A percentile compares a stretch with the other conserved stretches of the same genome.
Conservation (phyloP, 2,888 invertebrate genomes). For the Drosophila histrio region DNA sequence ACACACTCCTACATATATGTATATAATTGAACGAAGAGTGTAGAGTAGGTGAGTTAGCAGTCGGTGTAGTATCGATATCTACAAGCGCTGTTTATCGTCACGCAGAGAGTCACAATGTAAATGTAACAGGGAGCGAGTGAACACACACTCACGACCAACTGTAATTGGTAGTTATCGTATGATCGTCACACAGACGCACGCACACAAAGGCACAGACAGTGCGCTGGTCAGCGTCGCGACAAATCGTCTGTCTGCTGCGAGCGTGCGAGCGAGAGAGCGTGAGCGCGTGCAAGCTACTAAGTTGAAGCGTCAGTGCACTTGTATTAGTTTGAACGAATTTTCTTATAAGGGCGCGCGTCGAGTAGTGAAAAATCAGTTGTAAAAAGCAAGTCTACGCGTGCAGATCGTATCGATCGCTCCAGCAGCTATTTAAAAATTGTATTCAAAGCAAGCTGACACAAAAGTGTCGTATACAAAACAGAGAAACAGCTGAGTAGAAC, state of each 20-base stretch:
- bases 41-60: constrained; percentile 44
- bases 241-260: constrained; percentile 41
- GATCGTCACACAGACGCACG: constrained; percentile 40
- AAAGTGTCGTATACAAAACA: constrained; percentile 25
- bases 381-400: constrained; percentile 58
- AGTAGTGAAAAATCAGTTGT: constrained; percentile 71
- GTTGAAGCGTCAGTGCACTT: constrained; percentile 30
- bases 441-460: constrained; percentile 7
- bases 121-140: constrained; percentile 25
- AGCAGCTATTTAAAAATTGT: constrained; percentile 1
- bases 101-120: constrained; percentile 24
- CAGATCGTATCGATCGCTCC: constrained; percentile 49
- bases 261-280: constrained; percentile 33
- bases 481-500: constrained; percentile 64
- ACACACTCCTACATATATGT: neutral
- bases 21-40: neutral
- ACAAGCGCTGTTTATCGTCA: constrained; percentile 36
- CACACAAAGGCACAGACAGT: neutral
- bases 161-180: constrained; percentile 63
- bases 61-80: constrained; percentile 34
- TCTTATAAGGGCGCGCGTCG: constrained; percentile 69
- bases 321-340: constrained; percentile 68
- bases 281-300: constrained; percentile 18
- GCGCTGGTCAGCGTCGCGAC: constrained; percentile 52
- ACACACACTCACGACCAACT: constrained; percentile 14